These are phyloP conservation scores for Xanthia icteritia DNA, from an alignment of 2,888 invertebrate genomes.

Conservation along the genomic window DNA sequence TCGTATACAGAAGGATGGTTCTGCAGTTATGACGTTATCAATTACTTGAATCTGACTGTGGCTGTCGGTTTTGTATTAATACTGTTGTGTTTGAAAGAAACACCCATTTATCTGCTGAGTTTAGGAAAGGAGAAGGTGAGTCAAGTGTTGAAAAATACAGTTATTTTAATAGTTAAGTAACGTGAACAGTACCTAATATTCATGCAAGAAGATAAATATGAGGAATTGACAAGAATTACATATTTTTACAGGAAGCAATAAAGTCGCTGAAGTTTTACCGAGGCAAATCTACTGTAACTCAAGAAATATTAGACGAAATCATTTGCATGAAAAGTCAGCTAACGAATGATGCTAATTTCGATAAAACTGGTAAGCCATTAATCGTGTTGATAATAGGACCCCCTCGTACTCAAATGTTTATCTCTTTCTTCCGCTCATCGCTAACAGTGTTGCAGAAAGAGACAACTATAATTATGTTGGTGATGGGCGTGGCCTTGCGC, in stretches of 20 bases:
- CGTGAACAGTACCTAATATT: too few relatives aligned
- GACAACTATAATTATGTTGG: conserved; percentile 35
- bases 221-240: background rate
- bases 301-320: conserved; percentile 68
- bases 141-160: background rate
- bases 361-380: conserved; percentile 38
- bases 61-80: conserved; percentile 62
- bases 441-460: conserved; percentile 31
- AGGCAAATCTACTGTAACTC: conserved; percentile 56
- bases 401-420: background rate
- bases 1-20: conserved; percentile 74
- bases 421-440: conserved; percentile 38
- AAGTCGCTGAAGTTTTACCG: conserved; percentile 72
- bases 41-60: conserved; percentile 67
- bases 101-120: conserved; percentile 69
- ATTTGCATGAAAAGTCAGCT: conserved; percentile 56
- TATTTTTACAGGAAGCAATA: conserved; percentile 68
- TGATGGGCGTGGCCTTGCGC: conserved; percentile 41
- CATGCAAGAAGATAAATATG: background rate
- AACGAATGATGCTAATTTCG: conserved; percentile 4
- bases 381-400: conserved; percentile 34
- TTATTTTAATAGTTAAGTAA: background rate
- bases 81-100: conserved; percentile 68
- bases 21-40: conserved; percentile 69
- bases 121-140: conserved; percentile 71